Evolutionary conservation across 2,113 vertebrate genomes (phyloP).

Genomic region (Noturus placidus): DNA sequence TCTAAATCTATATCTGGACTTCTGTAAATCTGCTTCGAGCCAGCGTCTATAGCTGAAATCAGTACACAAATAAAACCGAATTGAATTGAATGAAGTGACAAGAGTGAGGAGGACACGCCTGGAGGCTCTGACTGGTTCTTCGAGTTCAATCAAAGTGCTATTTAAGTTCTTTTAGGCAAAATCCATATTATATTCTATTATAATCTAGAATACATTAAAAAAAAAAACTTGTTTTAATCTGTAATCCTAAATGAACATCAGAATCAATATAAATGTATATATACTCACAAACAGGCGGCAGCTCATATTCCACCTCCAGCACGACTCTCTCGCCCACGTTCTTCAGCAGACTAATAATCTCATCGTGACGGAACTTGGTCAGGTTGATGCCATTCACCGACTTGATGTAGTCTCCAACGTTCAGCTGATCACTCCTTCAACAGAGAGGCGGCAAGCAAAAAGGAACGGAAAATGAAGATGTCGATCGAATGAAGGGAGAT

Average conservation of each 20-base stretch:
- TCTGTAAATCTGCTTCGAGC: background rate
- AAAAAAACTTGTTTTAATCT: background rate
- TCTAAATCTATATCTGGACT: background rate
- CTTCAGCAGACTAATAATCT: slow-evolving; percentile 97
- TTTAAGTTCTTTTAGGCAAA: background rate
- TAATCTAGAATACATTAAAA: background rate
- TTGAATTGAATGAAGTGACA: background rate
- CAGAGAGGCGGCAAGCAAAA: background rate
- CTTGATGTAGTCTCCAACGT: slow-evolving; percentile 96
- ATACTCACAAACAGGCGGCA: slow-evolving; percentile 89
- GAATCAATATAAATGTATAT: background rate
- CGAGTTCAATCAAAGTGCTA: background rate
- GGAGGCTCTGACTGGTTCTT: background rate
- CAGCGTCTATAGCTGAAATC: background rate
- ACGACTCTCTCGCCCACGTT: slow-evolving; percentile 95
- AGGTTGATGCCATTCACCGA: slow-evolving; percentile 97
- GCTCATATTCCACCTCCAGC: slow-evolving; percentile 94
- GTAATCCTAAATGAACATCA: background rate
- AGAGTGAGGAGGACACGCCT: background rate
- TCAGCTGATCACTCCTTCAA: slow-evolving; percentile 94
- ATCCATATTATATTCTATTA: background rate
- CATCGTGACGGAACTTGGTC: slow-evolving; percentile 94
- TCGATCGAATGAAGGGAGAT: background rate
- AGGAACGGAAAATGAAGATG: background rate
- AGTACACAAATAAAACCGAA: background rate